Percentiles rank a stretch among this genome's conserved stretches.
Evolutionary conservation across 64 coral and sea anemone species (phyloP).

Genomic region (Porites lutea): DNA sequence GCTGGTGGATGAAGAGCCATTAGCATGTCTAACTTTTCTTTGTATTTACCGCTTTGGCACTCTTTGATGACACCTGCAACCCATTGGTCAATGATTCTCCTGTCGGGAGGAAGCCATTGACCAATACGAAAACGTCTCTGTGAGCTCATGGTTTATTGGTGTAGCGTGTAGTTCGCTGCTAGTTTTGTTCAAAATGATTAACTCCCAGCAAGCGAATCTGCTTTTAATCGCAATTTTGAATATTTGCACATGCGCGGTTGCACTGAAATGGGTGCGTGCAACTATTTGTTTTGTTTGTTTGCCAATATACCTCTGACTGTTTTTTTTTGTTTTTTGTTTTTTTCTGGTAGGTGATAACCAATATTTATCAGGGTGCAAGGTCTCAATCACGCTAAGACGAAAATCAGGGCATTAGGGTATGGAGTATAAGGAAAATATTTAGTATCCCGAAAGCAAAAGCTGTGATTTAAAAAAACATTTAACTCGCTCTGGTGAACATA

Average conservation of each 20-base stretch:
- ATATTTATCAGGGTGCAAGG: too few relatives aligned
- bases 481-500: too few relatives aligned
- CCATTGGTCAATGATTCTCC: constrained; percentile 51
- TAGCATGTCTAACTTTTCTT: constrained; percentile 1
- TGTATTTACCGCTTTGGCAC: constrained; percentile 6
- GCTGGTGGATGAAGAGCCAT: constrained; percentile 42
- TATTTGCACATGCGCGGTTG: background rate
- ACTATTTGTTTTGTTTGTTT: too few relatives aligned
- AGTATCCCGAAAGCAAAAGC: too few relatives aligned
- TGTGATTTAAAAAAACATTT: too few relatives aligned
- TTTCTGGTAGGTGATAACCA: too few relatives aligned
- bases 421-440: too few relatives aligned
- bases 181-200: constrained; percentile 28
- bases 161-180: constrained; percentile 46
- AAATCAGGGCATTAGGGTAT: too few relatives aligned
- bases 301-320: too few relatives aligned
- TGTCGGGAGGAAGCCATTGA: constrained; percentile 60
- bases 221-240: constrained; percentile 9
- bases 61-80: constrained; percentile 34
- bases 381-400: too few relatives aligned
- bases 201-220: background rate
- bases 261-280: too few relatives aligned
- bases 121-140: constrained; percentile 46
- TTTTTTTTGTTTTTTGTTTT: too few relatives aligned
- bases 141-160: constrained; percentile 50